A percentile compares a stretch with the other conserved stretches of the same genome.
Conservation (phyloP, 1,140 invertebrate species). For the Mycetomoellerius zeteki region DNA sequence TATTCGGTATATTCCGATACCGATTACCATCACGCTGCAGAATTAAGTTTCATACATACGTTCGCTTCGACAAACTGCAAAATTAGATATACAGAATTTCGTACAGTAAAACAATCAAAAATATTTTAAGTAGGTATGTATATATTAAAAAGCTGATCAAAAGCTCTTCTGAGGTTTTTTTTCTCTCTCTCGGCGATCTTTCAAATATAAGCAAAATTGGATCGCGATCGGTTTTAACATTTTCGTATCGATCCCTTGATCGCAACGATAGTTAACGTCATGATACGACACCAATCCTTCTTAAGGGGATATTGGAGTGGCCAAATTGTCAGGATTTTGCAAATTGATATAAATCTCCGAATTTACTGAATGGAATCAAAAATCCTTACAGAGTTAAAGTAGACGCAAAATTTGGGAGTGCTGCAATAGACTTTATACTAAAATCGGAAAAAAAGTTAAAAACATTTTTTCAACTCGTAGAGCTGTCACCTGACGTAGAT, state of each 20-base stretch:
- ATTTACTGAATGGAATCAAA: too few species aligned
- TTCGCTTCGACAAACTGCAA: neutral
- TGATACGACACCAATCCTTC: neutral
- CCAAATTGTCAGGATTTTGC: too few species aligned
- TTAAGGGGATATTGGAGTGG: too few species aligned
- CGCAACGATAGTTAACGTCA: too few species aligned
- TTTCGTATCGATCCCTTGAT: neutral
- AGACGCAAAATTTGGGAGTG: too few species aligned
- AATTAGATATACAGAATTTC: neutral
- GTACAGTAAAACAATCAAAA: neutral
- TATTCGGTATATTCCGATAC: slow-evolving; percentile 32
- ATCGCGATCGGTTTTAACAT: neutral
- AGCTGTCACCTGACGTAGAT: too few species aligned
- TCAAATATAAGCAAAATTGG: neutral
- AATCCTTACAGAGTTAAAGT: too few species aligned
- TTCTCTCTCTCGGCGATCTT: neutral
- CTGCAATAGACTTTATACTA: too few species aligned
- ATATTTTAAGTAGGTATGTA: neutral
- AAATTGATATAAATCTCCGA: too few species aligned
- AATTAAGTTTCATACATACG: slow-evolving; percentile 22
- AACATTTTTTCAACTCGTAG: too few species aligned
- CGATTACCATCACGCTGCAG: slow-evolving; percentile 19
- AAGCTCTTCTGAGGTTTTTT: neutral
- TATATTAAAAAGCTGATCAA: neutral
- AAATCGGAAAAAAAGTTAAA: too few species aligned